Base-by-base conservation (phyloP, 2,797 vertebrate species). In the Aphelocoma californica region DNA sequence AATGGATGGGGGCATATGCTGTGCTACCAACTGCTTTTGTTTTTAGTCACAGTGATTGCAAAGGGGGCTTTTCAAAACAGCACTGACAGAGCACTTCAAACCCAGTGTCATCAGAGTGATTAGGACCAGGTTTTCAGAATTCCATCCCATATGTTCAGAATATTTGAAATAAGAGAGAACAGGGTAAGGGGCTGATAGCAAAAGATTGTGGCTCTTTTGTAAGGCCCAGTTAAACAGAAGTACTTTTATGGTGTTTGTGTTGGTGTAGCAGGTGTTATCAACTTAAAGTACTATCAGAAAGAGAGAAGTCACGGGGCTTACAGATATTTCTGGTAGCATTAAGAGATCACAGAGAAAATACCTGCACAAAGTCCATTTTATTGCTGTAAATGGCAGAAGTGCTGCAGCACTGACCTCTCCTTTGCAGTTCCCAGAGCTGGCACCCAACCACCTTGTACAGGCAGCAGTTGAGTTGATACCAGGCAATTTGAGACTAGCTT, bases 1-100 rank as follows among this genome's bases (percentile, higher is more conserved):
- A 40, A 72, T 42, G 77, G 94, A 93, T 4, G 0, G 6, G 61
- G 51, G 66, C 51, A 56, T 89, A 66, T 88, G 54, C 87, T 65
- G 74, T 26, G 56, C 91, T 70, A 62, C 86, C 88, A 42, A 58
- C 86, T 45, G 75, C 81, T 89, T 95, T 95, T 70, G 28, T 86
- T 92, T 95, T 18, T 93, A 96, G 90, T 94, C 91, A 80, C 1
- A 0, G 80, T 85, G 90, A 96, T 96, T 96, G 95, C 83, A 75
- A 54, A 69, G 57, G 70, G 66, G 57, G 9, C 82, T 82, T 96
- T 62, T 67, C 42, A 71, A 86, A 96, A 91, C 65, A 32, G 86
- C 64, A 64, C 90, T 82, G 83, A 73, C 65, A 71, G 71, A 54
- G 81, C 88, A 82, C 87, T 96, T 94, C 79, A 94, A 51, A 88